Evolutionary conservation across 1,140 invertebrate species (phyloP), one percentile per base, ranked within the genome.

Genomic region (Eurosta solidaginis): DNA sequence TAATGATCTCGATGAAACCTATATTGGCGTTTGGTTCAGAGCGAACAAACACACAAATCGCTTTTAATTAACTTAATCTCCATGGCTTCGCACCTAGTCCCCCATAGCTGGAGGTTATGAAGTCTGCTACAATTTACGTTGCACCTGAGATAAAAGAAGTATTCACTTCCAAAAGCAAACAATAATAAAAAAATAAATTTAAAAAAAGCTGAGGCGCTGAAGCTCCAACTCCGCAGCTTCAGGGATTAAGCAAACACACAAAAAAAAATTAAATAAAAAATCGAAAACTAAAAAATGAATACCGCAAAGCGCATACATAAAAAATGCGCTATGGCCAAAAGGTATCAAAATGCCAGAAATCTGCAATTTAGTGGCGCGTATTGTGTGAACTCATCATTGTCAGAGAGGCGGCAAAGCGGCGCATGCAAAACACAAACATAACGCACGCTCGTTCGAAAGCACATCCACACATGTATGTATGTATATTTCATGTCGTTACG

Each of bases 341-440:
- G 20, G 49, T 63, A 22, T 27, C 4, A 14, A 49, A 14, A 49
- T n/a, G 45, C 73, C 20, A 40, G 75, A 36, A 76, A 54, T 76
- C 47, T 76, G 75, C 75, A 68, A 68, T 68, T 68, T 77, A 68
- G 76, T 77, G 76, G 76, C 76, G 76, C 76, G 76, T 77, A 59
- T 77, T 77, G 76, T 77, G 76, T 77, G 76, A 77, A 77, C 76
- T 77, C 76, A 77, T 77, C 76, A 77, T 77, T 68, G 76, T 77
- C 76, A 77, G 76, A 77, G 36, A 77, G 50, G 52, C 76, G 76
- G 49, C 76, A 49, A 68, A 68, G 59, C 75, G 75, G 75, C 75
- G 54, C 76, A 77, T 63, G 76, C 76, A 77, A 52, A n/a, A 77
- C 29, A 68, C 44, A 50, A 49, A 33, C 59, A 10, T 33, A n/a